Evolutionary conservation across 2,113 vertebrate genomes (phyloP).

Genomic region (Eclectus roratus): DNA sequence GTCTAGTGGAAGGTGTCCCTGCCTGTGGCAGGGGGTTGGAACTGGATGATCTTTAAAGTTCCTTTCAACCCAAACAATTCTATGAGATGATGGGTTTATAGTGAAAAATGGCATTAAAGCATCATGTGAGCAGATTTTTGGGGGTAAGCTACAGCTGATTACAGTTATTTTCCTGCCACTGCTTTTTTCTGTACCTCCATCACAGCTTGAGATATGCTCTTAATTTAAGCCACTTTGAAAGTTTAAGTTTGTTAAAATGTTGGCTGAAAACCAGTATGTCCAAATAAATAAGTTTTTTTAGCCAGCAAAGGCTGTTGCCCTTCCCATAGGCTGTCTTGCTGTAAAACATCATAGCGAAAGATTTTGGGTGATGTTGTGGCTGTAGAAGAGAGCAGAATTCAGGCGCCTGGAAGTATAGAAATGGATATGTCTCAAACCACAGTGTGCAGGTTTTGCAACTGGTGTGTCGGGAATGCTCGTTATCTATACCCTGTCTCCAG

Average conservation of each 20-base stretch:
- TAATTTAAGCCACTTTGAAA: background rate
- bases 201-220: background rate
- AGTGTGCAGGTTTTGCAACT: background rate
- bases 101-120: background rate
- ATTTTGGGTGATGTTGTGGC: background rate
- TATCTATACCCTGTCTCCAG: background rate
- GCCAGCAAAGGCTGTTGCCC: background rate
- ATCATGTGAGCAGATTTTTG: background rate
- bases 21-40: background rate
- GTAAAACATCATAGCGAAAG: background rate
- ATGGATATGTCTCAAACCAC: background rate
- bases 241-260: background rate
- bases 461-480: background rate
- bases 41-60: background rate
- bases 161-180: background rate
- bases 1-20: background rate
- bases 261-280: background rate
- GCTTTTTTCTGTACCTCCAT: background rate
- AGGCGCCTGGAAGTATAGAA: background rate
- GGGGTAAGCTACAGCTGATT: background rate
- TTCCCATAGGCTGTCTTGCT: background rate
- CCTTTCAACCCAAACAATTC: background rate
- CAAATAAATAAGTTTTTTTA: background rate
- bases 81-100: background rate
- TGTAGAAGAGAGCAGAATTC: background rate